Base-by-base conservation (phyloP, 1,140 invertebrate species). In the Aphaenogaster floridana region DNA sequence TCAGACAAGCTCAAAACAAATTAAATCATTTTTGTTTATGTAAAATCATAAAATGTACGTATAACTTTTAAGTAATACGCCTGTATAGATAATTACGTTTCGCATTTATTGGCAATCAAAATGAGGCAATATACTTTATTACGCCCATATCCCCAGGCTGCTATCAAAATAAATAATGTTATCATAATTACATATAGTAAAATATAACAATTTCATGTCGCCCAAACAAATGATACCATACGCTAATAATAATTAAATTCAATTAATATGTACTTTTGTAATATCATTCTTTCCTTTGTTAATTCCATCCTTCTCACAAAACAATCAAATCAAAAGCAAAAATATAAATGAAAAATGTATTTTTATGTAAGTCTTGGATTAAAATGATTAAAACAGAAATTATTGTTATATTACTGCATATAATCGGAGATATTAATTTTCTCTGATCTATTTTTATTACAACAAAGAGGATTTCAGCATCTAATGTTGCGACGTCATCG, bases 131-230 rank as follows among this genome's bases (percentile, higher is more conserved):
- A 36, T 61, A 63, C 42, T 76, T 84, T 63, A 76, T 74, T 81
- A 74, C 42, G 13, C 9, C 28, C 54, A 39, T 59, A 42, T 52
- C 66, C 52, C 21, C 48, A 28, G 79, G 69, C 69, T 63, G n/a
- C 42, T 84, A 50, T 84, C 28, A 74, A 84, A 84, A 84, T 74
- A 84, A 84, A 84, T 76, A 84, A 84, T 45, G 69, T 83, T 72
- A 48, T 74, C 52, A 83, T 84, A 84, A 84, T 84, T 84, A 63
- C 69, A 48, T 50, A 45, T 83, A 61, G 64, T 21, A 34, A 71
- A 71, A 84, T 61, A 76, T 2, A 61, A 74, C 69, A 61, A 76
- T 74, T 76, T 39, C 13, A 15, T 28, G 13, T 39, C 52, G 28
- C 1, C 66, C 39, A 59, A 36, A 74, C n/a, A 84, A 84, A 84